Evolutionary conservation across 1,140 invertebrate genomes (phyloP).

Genomic region (Trypoxylus dichotomus): DNA sequence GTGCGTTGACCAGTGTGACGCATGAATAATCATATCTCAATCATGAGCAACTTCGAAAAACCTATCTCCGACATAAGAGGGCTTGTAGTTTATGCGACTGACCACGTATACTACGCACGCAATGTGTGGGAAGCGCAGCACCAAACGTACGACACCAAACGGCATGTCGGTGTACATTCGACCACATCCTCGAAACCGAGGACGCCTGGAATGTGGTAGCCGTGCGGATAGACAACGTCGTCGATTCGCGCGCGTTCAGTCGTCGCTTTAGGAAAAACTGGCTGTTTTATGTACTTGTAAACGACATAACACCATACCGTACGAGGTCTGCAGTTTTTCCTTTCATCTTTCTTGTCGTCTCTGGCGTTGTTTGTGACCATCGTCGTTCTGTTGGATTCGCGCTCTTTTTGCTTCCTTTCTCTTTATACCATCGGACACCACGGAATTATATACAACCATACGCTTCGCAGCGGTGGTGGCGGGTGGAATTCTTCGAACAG

Average conservation of each 20-base stretch:
- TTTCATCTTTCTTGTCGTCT: not conserved
- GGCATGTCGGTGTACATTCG: not conserved
- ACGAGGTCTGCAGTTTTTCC: slow-evolving; percentile 6
- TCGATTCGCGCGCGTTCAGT: not conserved
- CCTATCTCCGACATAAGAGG: too few species aligned
- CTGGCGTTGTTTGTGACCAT: not conserved
- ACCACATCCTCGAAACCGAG: not conserved
- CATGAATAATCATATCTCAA: too few species aligned
- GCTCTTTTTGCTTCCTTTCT: not conserved
- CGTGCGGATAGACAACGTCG: not conserved
- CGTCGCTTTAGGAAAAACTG: slow-evolving; percentile 20
- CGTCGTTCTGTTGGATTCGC: slow-evolving; percentile 6
- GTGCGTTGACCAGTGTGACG: too few species aligned
- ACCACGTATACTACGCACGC: too few species aligned
- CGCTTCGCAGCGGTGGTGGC: not conserved
- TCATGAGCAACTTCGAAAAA: too few species aligned
- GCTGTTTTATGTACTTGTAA: slow-evolving; percentile 18
- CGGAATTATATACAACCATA: not conserved
- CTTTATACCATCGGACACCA: not conserved
- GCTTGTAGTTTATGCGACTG: too few species aligned
- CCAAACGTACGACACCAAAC: not conserved
- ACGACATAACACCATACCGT: slow-evolving; percentile 18
- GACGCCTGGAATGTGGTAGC: slow-evolving; percentile 9
- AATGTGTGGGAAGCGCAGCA: not conserved
- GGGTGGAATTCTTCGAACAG: not conserved